These are phyloP conservation scores for Drosophila rufa DNA, from an alignment of 1,140 invertebrate species.

Conservation along the genomic window DNA sequence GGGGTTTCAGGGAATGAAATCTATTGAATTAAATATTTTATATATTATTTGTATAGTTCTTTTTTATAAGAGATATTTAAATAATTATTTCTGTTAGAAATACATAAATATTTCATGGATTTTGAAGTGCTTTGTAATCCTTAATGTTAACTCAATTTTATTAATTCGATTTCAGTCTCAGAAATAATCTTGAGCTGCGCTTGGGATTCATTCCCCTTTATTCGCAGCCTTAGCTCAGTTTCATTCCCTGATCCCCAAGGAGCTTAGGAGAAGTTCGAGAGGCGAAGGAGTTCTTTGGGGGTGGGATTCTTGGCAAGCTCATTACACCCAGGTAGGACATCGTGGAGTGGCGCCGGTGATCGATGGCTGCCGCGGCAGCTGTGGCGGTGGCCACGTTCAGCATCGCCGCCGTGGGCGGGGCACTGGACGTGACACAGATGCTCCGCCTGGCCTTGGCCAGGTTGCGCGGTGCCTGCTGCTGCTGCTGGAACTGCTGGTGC, in stretches of 20 bases:
- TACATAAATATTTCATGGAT: too few relatives aligned
- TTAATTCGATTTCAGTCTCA: neutral
- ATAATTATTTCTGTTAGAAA: too few relatives aligned
- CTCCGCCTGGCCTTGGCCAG: slow-evolving; percentile 70
- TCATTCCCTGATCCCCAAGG: slow-evolving; percentile 40
- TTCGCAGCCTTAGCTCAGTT: slow-evolving; percentile 1
- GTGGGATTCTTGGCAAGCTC: slow-evolving; percentile 25
- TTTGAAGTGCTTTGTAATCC: too few relatives aligned
- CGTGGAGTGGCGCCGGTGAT: slow-evolving; percentile 78
- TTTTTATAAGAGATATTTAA: too few relatives aligned
- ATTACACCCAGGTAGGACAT: slow-evolving; percentile 84
- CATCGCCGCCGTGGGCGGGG: slow-evolving; percentile 64
- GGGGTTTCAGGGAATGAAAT: slow-evolving; percentile 50
- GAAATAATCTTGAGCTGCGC: neutral
- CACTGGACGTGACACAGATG: slow-evolving; percentile 78
- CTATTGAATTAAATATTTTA: too few relatives aligned
- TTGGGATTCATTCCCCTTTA: neutral
- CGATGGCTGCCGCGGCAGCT: slow-evolving; percentile 44
- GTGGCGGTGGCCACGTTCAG: slow-evolving; percentile 48
- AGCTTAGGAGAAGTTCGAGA: neutral
- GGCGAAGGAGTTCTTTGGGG: slow-evolving; percentile 29
- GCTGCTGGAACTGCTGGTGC: slow-evolving; percentile 56
- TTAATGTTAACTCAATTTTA: too few relatives aligned
- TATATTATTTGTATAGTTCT: too few relatives aligned
- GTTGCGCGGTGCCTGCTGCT: slow-evolving; percentile 54